Percentiles rank a stretch among this genome's conserved stretches.
phyloP scores from a whole-genome alignment of 2,888 invertebrate genomes.

The Drosophila sordidula region DNA sequence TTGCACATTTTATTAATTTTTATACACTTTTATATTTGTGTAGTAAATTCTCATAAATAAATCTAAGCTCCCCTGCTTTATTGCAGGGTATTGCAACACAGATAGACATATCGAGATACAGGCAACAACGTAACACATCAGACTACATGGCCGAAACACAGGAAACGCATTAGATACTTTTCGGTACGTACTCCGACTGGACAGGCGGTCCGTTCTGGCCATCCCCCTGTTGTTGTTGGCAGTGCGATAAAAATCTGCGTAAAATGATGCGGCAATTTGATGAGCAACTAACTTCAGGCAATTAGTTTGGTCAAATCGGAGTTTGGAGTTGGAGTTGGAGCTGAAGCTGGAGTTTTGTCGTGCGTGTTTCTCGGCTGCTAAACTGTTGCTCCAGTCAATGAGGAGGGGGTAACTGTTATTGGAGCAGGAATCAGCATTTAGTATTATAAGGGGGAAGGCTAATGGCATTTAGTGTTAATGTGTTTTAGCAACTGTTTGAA shows the following conservation, averaged over 20 bases:
- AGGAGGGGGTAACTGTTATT: conserved; percentile 20
- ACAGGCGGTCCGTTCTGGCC: conserved; percentile 13
- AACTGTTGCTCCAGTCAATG: conserved; percentile 48
- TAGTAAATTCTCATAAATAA: no score
- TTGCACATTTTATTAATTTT: no score
- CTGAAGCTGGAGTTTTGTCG: conserved; percentile 32
- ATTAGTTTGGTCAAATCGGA: conserved; percentile 67
- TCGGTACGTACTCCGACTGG: conserved; percentile 17
- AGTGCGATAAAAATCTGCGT: conserved; percentile 75
- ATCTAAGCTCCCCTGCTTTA: neutral
- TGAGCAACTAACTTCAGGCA: conserved; percentile 77
- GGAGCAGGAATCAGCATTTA: conserved; percentile 11
- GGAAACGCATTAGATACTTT: conserved; percentile 79
- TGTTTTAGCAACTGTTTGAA: conserved; percentile 50
- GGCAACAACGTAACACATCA: conserved; percentile 51
- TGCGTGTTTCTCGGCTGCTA: conserved; percentile 41
- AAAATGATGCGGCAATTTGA: conserved; percentile 80
- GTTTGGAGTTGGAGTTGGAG: conserved; percentile 13
- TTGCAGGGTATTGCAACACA: conserved; percentile 55
- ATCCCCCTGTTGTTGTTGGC: conserved; percentile 30
- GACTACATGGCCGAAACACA: conserved; percentile 69
- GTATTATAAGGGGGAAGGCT: neutral
- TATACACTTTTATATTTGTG: no score
- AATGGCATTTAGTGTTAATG: conserved; percentile 62
- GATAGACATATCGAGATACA: conserved; percentile 68